Percentiles rank a stretch among this genome's conserved stretches.
These are phyloP conservation scores for Margaritifera margaritifera DNA, from an alignment of 2,888 invertebrate species.

Conservation along the genomic window DNA sequence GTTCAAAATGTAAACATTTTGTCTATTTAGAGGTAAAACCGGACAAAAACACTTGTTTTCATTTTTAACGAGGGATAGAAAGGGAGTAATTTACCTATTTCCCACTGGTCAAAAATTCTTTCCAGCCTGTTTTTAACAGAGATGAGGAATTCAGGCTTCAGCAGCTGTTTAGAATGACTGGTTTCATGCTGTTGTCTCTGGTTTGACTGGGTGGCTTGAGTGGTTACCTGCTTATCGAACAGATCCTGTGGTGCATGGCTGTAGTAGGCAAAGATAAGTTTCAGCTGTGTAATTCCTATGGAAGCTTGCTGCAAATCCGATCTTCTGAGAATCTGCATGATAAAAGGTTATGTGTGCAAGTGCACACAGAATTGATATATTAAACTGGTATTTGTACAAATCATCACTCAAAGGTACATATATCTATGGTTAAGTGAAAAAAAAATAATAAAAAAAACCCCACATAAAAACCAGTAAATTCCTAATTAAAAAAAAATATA, in stretches of 20 bases:
- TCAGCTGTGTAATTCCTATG: constrained; percentile 57
- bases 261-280: constrained; percentile 58
- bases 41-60: not conserved
- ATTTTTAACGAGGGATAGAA: not conserved
- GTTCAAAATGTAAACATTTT: not conserved
- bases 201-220: too few species aligned
- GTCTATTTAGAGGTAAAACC: not conserved
- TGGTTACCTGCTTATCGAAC: too few species aligned
- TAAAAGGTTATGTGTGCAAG: not conserved
- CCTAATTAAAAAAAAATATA: too few species aligned
- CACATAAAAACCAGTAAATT: not conserved
- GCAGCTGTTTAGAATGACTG: constrained; percentile 23
- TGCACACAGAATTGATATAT: too few species aligned
- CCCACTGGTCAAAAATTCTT: constrained; percentile 52
- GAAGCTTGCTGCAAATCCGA: constrained; percentile 36
- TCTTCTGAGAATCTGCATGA: constrained; percentile 34
- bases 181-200: not conserved
- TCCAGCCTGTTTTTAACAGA: constrained; percentile 53
- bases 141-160: constrained; percentile 56
- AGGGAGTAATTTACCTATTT: constrained; percentile 37
- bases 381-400: too few species aligned
- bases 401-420: not conserved
- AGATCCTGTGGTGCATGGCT: constrained; percentile 26
- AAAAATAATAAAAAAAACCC: not conserved
- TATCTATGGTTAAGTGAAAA: not conserved